These are phyloP conservation scores for Siphamia tubifer DNA, from an alignment of 2,113 vertebrate genomes.

Conservation along the genomic window DNA sequence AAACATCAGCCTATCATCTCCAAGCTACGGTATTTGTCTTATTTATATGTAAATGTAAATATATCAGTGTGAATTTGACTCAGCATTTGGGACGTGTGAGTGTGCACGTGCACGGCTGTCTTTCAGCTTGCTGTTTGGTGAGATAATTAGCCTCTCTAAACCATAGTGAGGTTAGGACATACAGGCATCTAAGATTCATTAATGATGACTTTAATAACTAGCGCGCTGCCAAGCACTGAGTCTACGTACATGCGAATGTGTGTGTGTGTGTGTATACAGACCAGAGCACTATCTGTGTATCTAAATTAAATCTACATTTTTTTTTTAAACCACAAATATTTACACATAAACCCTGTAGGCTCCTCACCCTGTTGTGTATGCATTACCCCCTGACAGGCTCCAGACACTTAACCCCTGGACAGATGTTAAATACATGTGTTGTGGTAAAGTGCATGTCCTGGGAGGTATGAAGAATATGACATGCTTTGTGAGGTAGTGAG, in stretches of 20 bases:
- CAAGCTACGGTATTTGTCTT: constrained; percentile 29
- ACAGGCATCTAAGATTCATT: constrained; percentile 26
- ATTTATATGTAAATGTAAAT: constrained; percentile 55
- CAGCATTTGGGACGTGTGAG: constrained; percentile 2
- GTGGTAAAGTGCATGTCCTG: background rate
- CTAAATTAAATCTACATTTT: background rate
- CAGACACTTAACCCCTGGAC: constrained; percentile 2
- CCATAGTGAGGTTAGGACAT: constrained; percentile 26
- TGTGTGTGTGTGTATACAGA: background rate
- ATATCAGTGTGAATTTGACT: constrained; percentile 37
- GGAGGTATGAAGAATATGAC: constrained; percentile 17
- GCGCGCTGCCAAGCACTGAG: background rate
- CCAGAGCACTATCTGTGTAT: background rate
- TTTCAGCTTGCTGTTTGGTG: constrained; percentile 16
- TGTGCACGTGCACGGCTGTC: background rate
- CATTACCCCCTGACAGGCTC: background rate
- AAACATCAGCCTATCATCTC: constrained; percentile 20
- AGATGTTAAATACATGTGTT: background rate
- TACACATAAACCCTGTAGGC: background rate
- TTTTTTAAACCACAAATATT: background rate
- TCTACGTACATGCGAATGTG: too few relatives aligned
- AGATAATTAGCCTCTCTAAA: constrained; percentile 59
- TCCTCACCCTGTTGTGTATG: background rate
- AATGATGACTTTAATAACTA: constrained; percentile 58
- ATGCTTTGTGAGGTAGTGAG: constrained; percentile 6